These are phyloP conservation scores for Acanthoscelides obtectus DNA, from an alignment of 2,888 invertebrate species.

Conservation along the genomic window DNA sequence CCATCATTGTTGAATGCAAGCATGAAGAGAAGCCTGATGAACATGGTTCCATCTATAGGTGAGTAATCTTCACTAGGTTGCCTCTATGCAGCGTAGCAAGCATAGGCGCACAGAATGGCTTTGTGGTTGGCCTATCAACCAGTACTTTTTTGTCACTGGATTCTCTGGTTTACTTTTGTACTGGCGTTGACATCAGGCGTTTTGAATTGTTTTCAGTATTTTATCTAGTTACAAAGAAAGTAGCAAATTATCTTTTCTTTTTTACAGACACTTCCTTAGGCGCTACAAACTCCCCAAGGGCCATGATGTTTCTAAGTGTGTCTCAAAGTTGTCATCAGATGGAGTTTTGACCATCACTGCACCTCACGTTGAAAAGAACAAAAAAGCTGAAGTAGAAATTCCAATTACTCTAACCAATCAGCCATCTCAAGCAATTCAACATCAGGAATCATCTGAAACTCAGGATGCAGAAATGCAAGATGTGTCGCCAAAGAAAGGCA, in stretches of 20 bases:
- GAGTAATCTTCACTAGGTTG: not conserved
- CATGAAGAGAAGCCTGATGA: constrained; percentile 71
- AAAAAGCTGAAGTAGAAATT: constrained; percentile 42
- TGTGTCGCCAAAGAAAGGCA: not conserved
- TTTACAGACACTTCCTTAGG: constrained; percentile 63
- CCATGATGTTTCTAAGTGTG: constrained; percentile 65
- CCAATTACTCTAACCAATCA: constrained; percentile 36
- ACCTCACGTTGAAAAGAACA: constrained; percentile 49
- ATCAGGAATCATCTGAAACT: not conserved
- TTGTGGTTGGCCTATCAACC: too few relatives aligned
- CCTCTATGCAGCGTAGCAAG: too few relatives aligned
- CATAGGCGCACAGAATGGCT: too few relatives aligned
- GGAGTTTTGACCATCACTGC: constrained; percentile 66
- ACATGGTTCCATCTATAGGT: constrained; percentile 61
- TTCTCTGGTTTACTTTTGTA: too few relatives aligned
- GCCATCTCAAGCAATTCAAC: constrained; percentile 1
- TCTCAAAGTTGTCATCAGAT: constrained; percentile 70
- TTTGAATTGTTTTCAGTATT: too few relatives aligned
- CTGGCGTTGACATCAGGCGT: too few relatives aligned
- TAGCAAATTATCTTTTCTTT: too few relatives aligned
- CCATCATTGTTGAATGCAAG: constrained; percentile 68
- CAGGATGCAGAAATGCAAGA: not conserved
- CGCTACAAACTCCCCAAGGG: constrained; percentile 69
- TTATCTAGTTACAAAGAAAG: too few relatives aligned
- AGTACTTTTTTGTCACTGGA: too few relatives aligned